Percentiles rank a stretch among this genome's conserved stretches.
phyloP scores from a whole-genome alignment of 2,888 invertebrate genomes.

The Cryptocephalus primarius region DNA sequence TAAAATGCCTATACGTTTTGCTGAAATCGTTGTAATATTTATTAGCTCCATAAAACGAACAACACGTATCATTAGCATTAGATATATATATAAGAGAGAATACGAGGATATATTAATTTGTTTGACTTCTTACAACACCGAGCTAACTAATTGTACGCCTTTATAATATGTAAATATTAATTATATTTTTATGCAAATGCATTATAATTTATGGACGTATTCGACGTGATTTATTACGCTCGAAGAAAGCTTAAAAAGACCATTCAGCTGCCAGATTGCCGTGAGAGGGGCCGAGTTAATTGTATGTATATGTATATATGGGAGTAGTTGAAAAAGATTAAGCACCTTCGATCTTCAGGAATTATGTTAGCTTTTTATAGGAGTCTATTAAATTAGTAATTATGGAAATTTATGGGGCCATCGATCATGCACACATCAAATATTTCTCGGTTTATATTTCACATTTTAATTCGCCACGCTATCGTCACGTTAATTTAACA shows the following conservation, averaged over 20 bases:
- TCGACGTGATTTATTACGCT: conserved; percentile 9
- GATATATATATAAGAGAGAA: background rate
- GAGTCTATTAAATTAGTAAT: too few relatives aligned
- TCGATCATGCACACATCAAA: too few relatives aligned
- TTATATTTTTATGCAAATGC: conserved; percentile 18
- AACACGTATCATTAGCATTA: conserved; percentile 5
- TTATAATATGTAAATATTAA: conserved; percentile 23
- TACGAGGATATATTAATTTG: conserved; percentile 8
- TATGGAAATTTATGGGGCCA: too few relatives aligned
- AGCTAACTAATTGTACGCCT: conserved; percentile 22
- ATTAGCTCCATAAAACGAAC: conserved; percentile 11
- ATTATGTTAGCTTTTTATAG: background rate
- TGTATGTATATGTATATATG: background rate
- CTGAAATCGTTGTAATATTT: conserved; percentile 11
- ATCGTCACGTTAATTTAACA: too few relatives aligned
- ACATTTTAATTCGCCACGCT: too few relatives aligned
- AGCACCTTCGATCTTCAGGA: background rate
- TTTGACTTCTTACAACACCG: conserved; percentile 21
- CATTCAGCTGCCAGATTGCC: background rate
- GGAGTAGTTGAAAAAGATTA: background rate
- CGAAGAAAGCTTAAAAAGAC: background rate
- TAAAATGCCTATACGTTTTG: conserved; percentile 14
- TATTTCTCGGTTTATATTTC: too few relatives aligned
- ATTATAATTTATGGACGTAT: conserved; percentile 8
- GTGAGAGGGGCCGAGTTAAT: background rate